These are phyloP conservation scores for Apodemus agrarius DNA, from an alignment of 2,797 vertebrate genomes.

Conservation along the genomic window DNA sequence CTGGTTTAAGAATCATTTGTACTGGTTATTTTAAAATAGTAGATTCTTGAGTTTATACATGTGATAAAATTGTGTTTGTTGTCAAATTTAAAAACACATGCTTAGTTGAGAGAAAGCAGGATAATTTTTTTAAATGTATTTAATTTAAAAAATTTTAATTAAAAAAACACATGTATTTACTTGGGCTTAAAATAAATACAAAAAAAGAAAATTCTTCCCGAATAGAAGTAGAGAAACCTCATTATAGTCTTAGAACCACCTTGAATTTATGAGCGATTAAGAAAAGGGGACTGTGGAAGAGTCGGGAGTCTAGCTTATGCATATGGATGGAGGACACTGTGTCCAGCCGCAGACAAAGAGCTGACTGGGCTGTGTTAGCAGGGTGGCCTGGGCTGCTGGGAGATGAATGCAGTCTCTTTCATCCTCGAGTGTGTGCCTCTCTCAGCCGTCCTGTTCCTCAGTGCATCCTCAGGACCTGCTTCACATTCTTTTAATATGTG, in stretches of 20 bases:
- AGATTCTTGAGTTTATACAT: neutral
- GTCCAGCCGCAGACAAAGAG: neutral
- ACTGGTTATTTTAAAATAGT: slow-evolving; percentile 17
- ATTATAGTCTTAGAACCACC: neutral
- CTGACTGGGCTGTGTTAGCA: too few relatives aligned
- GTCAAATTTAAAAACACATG: neutral
- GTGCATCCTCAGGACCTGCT: neutral
- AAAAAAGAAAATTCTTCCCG: neutral
- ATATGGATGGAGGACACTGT: neutral
- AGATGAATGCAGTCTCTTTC: neutral
- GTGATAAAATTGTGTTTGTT: slow-evolving; percentile 24
- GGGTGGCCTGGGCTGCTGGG: neutral
- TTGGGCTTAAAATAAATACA: slow-evolving; percentile 24
- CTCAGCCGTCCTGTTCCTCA: neutral
- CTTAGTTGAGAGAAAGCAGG: neutral
- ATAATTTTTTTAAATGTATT: neutral
- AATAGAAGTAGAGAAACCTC: neutral
- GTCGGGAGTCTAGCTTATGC: neutral
- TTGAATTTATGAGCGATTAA: slow-evolving; percentile 24
- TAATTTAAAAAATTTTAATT: too few relatives aligned
- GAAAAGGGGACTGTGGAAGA: neutral
- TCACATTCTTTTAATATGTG: neutral
- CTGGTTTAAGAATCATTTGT: neutral
- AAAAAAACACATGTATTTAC: neutral
- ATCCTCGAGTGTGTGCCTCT: neutral